Evolutionary conservation across 2,113 vertebrate species (phyloP).

Genomic region (Heterotis niloticus): DNA sequence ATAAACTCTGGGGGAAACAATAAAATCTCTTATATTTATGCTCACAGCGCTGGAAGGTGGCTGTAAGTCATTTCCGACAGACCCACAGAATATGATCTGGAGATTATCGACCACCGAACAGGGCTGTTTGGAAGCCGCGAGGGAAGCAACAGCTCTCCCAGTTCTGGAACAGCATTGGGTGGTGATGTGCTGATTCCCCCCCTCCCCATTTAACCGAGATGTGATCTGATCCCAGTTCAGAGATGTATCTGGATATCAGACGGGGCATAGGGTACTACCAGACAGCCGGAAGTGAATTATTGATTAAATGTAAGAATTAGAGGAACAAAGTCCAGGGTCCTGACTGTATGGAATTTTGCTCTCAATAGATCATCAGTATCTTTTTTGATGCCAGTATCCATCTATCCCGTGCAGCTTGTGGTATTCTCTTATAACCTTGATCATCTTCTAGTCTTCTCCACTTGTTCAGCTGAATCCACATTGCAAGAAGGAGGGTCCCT

Average conservation of each 20-base stretch:
- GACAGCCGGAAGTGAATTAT: neutral
- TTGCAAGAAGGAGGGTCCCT: neutral
- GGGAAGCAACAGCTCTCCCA: neutral
- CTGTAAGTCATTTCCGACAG: neutral
- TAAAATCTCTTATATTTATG: neutral
- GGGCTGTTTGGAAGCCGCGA: neutral
- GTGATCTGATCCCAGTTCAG: neutral
- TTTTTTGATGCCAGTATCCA: too few species aligned
- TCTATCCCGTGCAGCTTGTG: too few species aligned
- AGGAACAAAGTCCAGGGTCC: too few species aligned
- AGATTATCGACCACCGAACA: neutral
- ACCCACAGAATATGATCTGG: neutral
- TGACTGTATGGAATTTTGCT: too few species aligned
- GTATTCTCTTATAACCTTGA: too few species aligned
- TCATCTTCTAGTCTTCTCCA: too few species aligned
- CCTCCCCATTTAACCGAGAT: constrained; percentile 1
- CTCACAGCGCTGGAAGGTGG: neutral
- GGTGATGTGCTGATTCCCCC: neutral
- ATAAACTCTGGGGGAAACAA: neutral
- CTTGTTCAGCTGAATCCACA: too few species aligned
- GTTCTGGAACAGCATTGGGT: neutral
- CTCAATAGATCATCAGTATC: too few species aligned
- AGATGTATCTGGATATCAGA: neutral
- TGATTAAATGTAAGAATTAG: too few species aligned
- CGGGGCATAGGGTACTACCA: neutral